Percentiles rank a stretch among this genome's conserved stretches.
phyloP scores from a whole-genome alignment of 30 jellyfish, hydroid and myxozoan genomes.

The Morbakka virulenta region DNA sequence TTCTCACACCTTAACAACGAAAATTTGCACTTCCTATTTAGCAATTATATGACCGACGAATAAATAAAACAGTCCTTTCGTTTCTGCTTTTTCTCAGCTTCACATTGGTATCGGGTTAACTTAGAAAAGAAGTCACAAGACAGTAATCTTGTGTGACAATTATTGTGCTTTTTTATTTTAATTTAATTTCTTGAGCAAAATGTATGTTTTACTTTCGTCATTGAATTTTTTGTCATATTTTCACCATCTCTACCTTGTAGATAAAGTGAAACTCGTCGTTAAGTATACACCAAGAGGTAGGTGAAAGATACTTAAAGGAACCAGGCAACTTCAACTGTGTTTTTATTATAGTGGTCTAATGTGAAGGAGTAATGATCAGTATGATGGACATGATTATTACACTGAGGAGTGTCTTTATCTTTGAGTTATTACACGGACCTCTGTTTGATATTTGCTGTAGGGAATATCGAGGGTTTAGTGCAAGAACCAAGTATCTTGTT shows the following conservation, averaged over 20 bases:
- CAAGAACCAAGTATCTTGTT: too few species aligned
- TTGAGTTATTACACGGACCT: background rate
- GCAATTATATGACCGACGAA: too few species aligned
- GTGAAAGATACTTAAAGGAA: background rate
- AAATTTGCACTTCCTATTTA: too few species aligned
- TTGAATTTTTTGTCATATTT: too few species aligned
- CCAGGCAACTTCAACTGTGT: too few species aligned
- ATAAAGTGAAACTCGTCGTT: constrained; percentile 65
- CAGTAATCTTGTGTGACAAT: too few species aligned
- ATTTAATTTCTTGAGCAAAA: background rate
- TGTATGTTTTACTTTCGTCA: background rate
- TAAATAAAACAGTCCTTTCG: too few species aligned
- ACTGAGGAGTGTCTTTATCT: background rate
- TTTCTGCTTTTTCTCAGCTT: too few species aligned
- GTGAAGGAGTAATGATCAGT: background rate
- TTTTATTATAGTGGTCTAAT: background rate
- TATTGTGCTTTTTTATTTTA: background rate
- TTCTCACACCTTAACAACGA: too few species aligned
- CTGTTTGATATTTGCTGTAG: background rate
- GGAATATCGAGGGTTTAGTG: background rate
- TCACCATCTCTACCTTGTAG: constrained; percentile 13
- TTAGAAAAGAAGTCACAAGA: too few species aligned
- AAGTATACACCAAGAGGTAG: constrained; percentile 80
- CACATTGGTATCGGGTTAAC: too few species aligned
- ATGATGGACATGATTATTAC: background rate